Evolutionary conservation across 2,113 vertebrate species (phyloP).

Genomic region (Semnornis frantzii): DNA sequence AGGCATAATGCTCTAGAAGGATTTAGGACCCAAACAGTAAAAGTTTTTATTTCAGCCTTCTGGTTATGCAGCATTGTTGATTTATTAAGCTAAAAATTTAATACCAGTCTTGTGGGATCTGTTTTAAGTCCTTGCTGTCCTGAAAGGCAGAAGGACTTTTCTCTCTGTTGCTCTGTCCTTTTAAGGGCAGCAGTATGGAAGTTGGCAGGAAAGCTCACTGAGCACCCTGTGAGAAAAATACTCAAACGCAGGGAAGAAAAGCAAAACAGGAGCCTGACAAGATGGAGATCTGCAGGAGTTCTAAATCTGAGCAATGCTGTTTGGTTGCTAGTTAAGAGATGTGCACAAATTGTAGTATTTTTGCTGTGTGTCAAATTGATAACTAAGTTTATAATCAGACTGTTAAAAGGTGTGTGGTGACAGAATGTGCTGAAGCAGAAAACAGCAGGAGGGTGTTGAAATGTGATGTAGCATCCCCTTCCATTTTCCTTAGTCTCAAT

Average conservation of each 20-base stretch:
- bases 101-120: conserved; percentile 20
- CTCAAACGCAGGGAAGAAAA: neutral
- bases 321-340: neutral
- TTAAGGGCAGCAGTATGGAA: conserved; percentile 59
- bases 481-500: neutral
- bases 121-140: conserved; percentile 26
- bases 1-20: neutral
- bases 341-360: neutral
- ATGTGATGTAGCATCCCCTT: neutral
- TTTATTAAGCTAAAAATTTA: conserved; percentile 44
- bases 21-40: neutral
- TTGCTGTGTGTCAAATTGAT: neutral
- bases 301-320: neutral
- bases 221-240: conserved; percentile 58
- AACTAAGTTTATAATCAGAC: neutral
- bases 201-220: conserved; percentile 47
- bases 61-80: neutral
- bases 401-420: neutral
- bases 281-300: neutral
- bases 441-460: neutral
- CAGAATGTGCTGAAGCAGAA: neutral
- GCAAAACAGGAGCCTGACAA: neutral
- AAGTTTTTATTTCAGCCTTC: neutral
- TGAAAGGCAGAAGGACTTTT: conserved; percentile 52
- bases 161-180: conserved; percentile 49